These are phyloP conservation scores for Eumacrocentrus americanus DNA, from an alignment of 2,888 invertebrate genomes.

Conservation along the genomic window DNA sequence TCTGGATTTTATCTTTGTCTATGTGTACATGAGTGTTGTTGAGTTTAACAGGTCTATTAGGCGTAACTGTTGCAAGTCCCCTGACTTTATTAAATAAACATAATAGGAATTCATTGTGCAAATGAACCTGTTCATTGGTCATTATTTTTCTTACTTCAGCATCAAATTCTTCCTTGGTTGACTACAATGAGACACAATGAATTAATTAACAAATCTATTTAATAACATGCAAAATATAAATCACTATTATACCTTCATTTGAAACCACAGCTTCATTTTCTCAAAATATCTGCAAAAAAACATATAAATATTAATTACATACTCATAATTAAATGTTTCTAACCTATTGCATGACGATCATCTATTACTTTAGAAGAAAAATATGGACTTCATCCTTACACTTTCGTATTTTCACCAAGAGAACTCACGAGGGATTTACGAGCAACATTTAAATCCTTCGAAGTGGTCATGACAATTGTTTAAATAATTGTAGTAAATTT, in stretches of 20 bases:
- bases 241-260: constrained; percentile 58
- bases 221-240: constrained; percentile 11
- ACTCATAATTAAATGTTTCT: not conserved
- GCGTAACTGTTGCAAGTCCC: constrained; percentile 57
- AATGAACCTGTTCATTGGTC: constrained; percentile 74
- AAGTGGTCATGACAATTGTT: constrained; percentile 48
- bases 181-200: constrained; percentile 61
- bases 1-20: constrained; percentile 62
- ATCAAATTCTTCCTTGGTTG: constrained; percentile 86
- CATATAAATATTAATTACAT: constrained; percentile 8
- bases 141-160: constrained; percentile 77
- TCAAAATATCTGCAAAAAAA: constrained; percentile 66
- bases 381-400: constrained; percentile 50
- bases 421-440: constrained; percentile 69
- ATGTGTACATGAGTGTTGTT: constrained; percentile 49
- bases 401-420: constrained; percentile 72
- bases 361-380: constrained; percentile 6
- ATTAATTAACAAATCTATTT: not conserved
- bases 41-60: constrained; percentile 54
- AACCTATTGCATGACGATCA: not conserved
- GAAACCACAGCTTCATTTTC: constrained; percentile 78
- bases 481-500: no score
- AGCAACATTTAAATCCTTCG: constrained; percentile 65
- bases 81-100: constrained; percentile 80
- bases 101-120: constrained; percentile 84